Base-by-base conservation (phyloP, 2,888 invertebrate genomes). In the Byasa hedistus region DNA sequence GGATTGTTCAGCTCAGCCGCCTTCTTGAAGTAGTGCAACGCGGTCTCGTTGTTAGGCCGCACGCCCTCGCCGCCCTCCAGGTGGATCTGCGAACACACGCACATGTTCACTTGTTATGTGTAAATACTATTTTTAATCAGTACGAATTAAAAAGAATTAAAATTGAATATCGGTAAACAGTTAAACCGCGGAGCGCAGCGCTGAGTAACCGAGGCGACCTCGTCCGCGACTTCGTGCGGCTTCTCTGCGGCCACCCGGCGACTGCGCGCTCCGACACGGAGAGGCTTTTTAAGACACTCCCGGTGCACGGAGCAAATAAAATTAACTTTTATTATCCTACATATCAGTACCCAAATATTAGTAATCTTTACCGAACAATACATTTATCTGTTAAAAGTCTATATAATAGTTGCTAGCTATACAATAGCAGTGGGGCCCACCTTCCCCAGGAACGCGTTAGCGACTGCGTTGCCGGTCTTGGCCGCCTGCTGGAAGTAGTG, bases 391-490 rank as follows among this genome's bases (percentile, higher is more conserved):
- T n/a, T n/a, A n/a, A n/a, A n/a, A n/a, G n/a, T n/a, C n/a, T n/a
- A n/a, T n/a, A n/a, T n/a, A n/a, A n/a, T n/a, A n/a, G n/a, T n/a
- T n/a, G n/a, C n/a, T n/a, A n/a, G n/a, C n/a, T 27, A 3, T 39
- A 39, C 3, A 39, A 15, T 39, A 39, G 39, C 39, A 3, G 39
- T 15, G 3, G 39, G 39, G 1, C n/a, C 59, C 83, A 97, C 97
- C 93, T 99, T 99, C 73, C 99, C 99, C 19, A 99, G 93, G 88
- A 98, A 99, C 0, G 98, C 99, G 94, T 98, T 96, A 0, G 99
- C 99, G 77, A 98, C 96, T 0, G 98, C 95, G 89, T 98, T 99
- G 12, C 98, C 99, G 0, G 97, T 96, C 83, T 98, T 98, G 1
- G 99, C 98, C 0, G 99, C 99, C 83, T 97, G 96, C 54, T 95